These are phyloP conservation scores for Zosterops lateralis DNA, from an alignment of 2,113 vertebrate species.

Conservation along the genomic window DNA sequence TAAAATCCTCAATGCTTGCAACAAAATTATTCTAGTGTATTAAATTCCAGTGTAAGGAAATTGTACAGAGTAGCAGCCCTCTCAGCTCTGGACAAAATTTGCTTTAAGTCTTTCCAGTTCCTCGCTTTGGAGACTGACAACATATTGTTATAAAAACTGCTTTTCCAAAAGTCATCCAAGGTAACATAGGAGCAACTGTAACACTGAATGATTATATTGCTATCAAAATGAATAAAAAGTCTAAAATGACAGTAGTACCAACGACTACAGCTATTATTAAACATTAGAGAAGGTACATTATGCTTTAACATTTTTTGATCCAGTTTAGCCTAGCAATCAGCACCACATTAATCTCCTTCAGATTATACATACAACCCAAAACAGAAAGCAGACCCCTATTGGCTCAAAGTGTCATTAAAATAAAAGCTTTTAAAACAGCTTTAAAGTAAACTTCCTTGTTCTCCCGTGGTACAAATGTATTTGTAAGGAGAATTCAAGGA, in stretches of 20 bases:
- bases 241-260: not conserved
- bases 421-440: not conserved
- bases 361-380: not conserved
- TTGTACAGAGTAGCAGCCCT: not conserved
- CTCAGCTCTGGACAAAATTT: not conserved
- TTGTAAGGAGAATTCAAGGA: constrained; percentile 32
- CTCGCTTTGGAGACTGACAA: not conserved
- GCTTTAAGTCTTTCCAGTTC: not conserved
- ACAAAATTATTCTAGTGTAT: not conserved
- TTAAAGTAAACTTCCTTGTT: not conserved
- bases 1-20: not conserved
- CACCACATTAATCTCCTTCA: not conserved
- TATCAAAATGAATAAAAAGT: not conserved
- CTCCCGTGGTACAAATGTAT: not conserved
- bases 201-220: not conserved
- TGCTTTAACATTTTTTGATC: not conserved
- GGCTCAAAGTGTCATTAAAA: not conserved
- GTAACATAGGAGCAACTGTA: not conserved
- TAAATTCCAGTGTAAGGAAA: not conserved
- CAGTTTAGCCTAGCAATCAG: not conserved
- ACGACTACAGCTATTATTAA: not conserved
- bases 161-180: not conserved
- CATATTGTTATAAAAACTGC: not conserved
- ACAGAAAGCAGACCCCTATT: not conserved
- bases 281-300: not conserved